A percentile compares a stretch with the other conserved stretches of the same genome.
These are phyloP conservation scores for Donacobius atricapilla DNA, from an alignment of 2,113 vertebrate species.

Conservation along the genomic window DNA sequence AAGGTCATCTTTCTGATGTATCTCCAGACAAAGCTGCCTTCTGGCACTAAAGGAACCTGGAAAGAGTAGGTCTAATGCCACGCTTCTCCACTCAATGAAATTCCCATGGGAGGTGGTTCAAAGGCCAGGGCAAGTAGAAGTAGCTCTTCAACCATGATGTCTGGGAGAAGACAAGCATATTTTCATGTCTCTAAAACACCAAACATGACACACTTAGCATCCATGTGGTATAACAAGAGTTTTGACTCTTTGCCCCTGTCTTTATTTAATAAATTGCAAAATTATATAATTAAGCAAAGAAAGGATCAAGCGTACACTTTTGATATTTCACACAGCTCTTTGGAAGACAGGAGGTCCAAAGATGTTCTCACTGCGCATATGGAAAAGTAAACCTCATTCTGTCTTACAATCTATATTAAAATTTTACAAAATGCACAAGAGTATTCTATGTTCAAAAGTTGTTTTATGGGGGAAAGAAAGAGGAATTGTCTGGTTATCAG, in stretches of 20 bases:
- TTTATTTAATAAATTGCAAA: background rate
- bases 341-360: background rate
- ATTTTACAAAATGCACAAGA: background rate
- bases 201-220: background rate
- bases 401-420: background rate
- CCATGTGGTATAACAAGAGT: background rate
- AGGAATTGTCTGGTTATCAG: background rate
- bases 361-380: background rate
- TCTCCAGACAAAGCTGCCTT: background rate
- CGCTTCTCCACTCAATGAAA: background rate
- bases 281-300: background rate
- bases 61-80: background rate
- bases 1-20: background rate
- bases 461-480: background rate
- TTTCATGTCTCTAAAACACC: background rate
- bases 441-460: background rate
- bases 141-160: background rate
- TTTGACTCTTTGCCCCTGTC: background rate
- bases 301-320: background rate
- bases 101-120: background rate
- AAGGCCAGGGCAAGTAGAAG: background rate
- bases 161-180: background rate
- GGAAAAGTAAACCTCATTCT: background rate
- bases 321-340: background rate
- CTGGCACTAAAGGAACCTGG: background rate